A percentile compares a stretch with the other conserved stretches of the same genome.
These are phyloP conservation scores for Chitala chitala DNA, from an alignment of 2,113 vertebrate genomes.

Conservation along the genomic window DNA sequence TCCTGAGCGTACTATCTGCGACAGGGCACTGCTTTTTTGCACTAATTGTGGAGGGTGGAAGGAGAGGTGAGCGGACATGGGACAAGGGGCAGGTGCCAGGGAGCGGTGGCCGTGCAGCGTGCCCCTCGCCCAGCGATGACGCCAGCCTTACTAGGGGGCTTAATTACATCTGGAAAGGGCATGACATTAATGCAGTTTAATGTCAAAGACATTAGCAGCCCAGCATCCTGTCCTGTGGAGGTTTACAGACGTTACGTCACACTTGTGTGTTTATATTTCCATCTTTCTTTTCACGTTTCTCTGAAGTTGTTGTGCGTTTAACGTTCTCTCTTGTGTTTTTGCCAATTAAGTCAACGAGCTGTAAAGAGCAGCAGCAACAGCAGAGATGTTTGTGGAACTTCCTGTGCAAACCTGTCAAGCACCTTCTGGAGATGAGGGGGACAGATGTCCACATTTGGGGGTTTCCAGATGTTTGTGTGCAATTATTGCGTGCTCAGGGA, in stretches of 20 bases:
- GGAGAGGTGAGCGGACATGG: not conserved
- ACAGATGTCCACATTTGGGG: not conserved
- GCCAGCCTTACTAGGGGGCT: constrained; percentile 45
- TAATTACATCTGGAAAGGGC: constrained; percentile 69
- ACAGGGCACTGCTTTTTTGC: constrained; percentile 13
- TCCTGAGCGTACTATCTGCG: constrained; percentile 20
- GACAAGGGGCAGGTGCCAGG: constrained; percentile 29
- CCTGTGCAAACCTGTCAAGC: not conserved
- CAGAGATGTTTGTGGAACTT: constrained; percentile 12
- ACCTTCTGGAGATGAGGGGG: not conserved
- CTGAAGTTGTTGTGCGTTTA: constrained; percentile 31
- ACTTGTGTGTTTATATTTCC: constrained; percentile 39
- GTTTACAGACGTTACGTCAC: constrained; percentile 28
- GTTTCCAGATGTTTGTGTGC: constrained; percentile 6
- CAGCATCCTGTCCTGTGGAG: constrained; percentile 44
- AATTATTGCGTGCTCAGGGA: not conserved
- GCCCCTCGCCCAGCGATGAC: constrained; percentile 31
- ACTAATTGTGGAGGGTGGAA: not conserved
- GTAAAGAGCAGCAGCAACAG: constrained; percentile 37
- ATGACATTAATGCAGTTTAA: constrained; percentile 68
- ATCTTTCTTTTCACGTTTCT: constrained; percentile 34
- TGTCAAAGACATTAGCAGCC: constrained; percentile 57
- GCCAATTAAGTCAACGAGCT: constrained; percentile 36
- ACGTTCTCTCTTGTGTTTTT: constrained; percentile 28
- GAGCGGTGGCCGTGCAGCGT: constrained; percentile 19